Evolutionary conservation across 1,140 invertebrate species (phyloP).

Genomic region (Drosophila melanogaster): DNA sequence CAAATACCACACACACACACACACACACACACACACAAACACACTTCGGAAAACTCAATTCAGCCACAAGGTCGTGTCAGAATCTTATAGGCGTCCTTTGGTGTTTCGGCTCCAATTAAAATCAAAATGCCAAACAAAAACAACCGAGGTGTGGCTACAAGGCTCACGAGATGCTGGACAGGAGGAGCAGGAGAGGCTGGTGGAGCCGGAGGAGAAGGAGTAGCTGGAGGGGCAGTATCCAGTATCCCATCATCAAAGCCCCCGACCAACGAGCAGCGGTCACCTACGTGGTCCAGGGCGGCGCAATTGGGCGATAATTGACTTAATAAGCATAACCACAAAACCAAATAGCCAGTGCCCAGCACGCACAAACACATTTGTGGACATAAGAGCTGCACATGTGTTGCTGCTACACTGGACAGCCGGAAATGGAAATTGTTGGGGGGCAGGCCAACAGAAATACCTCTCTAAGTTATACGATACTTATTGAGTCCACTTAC

Average conservation of each 20-base stretch:
- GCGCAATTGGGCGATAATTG: slow-evolving; percentile 78
- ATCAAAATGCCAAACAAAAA: slow-evolving; percentile 71
- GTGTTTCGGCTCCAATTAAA: slow-evolving; percentile 67
- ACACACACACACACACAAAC: too few relatives aligned
- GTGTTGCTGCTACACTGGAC: slow-evolving; percentile 20
- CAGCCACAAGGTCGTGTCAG: slow-evolving; percentile 12
- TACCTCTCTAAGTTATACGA: too few relatives aligned
- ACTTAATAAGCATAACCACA: slow-evolving; percentile 80
- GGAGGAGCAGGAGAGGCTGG: not conserved
- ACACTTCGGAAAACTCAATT: not conserved
- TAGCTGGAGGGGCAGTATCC: not conserved
- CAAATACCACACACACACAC: not conserved
- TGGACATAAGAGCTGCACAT: slow-evolving; percentile 22
- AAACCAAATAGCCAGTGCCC: slow-evolving; percentile 58
- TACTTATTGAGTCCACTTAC: too few relatives aligned
- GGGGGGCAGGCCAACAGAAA: too few relatives aligned
- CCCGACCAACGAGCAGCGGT: slow-evolving; percentile 23
- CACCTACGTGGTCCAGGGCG: slow-evolving; percentile 38
- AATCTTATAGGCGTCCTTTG: slow-evolving; percentile 22
- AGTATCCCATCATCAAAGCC: slow-evolving; percentile 12
- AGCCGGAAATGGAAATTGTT: slow-evolving; percentile 8
- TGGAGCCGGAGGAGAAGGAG: not conserved
- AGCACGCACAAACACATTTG: slow-evolving; percentile 39
- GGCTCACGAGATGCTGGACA: not conserved
- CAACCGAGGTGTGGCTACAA: slow-evolving; percentile 29